phyloP scores from a whole-genome alignment of 2,888 invertebrate species.

The Apotomis turbidana region DNA sequence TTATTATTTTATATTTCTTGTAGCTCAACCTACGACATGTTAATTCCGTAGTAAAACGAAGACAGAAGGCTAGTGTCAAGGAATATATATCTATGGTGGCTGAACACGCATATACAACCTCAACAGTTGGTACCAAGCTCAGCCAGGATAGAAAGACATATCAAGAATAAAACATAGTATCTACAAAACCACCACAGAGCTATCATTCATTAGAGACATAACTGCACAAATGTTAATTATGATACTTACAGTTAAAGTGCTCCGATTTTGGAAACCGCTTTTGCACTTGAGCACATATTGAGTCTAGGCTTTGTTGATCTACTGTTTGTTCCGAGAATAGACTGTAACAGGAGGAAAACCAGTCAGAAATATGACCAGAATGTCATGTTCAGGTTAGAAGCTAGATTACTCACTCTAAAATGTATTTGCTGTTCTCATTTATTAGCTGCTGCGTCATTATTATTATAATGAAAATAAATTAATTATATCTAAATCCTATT shows the following conservation, averaged over 20 bases:
- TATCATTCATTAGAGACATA: too few species aligned
- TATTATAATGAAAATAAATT: slow-evolving; percentile 39
- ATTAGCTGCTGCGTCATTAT: slow-evolving; percentile 76
- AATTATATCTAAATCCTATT: slow-evolving; percentile 16
- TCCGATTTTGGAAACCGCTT: slow-evolving; percentile 91
- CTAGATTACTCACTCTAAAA: slow-evolving; percentile 71
- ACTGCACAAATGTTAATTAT: neutral
- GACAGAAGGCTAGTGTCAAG: too few species aligned
- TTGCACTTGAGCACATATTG: slow-evolving; percentile 89
- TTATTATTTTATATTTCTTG: too few species aligned
- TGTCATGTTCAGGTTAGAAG: slow-evolving; percentile 22
- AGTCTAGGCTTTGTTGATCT: slow-evolving; percentile 89
- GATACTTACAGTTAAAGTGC: slow-evolving; percentile 88
- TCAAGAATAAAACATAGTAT: too few species aligned
- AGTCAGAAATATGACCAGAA: slow-evolving; percentile 2
- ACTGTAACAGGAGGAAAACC: slow-evolving; percentile 71
- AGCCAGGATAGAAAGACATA: too few species aligned
- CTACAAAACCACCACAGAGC: too few species aligned
- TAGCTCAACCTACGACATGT: too few species aligned
- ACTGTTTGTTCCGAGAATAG: slow-evolving; percentile 89
- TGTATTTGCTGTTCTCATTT: slow-evolving; percentile 79
- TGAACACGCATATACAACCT: too few species aligned
- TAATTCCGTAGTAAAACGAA: too few species aligned
- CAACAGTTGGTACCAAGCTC: too few species aligned
- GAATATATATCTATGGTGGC: too few species aligned